These are phyloP conservation scores for Heterotis niloticus DNA, from an alignment of 2,113 vertebrate species.

Conservation along the genomic window DNA sequence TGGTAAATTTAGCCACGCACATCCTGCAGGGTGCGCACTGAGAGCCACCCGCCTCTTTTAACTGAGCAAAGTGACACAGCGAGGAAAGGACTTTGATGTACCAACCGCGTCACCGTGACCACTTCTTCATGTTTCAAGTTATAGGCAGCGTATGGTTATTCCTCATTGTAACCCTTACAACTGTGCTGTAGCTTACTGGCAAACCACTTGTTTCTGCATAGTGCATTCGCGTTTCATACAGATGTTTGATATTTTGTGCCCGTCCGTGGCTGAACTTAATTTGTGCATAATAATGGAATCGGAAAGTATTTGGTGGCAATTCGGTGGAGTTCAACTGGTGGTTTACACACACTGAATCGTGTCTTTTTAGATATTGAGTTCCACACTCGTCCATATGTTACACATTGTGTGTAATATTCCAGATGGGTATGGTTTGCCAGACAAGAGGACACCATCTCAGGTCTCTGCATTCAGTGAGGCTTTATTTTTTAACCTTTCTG, in stretches of 20 bases:
- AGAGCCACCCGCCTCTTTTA: too few relatives aligned
- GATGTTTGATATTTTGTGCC: conserved; percentile 27
- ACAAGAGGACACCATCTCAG: too few relatives aligned
- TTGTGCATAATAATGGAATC: conserved; percentile 14
- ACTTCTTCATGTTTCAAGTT: background rate
- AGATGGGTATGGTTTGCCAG: background rate
- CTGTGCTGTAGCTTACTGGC: background rate
- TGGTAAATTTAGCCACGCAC: too few relatives aligned
- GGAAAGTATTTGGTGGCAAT: conserved; percentile 21
- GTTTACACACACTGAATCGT: background rate
- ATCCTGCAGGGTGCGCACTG: too few relatives aligned
- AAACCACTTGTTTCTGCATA: background rate
- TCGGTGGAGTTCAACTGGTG: background rate
- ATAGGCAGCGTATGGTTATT: background rate
- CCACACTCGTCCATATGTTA: background rate
- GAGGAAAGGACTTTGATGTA: too few relatives aligned
- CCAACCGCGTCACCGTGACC: background rate
- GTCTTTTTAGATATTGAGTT: background rate
- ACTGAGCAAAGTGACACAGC: too few relatives aligned
- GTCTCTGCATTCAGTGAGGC: too few relatives aligned
- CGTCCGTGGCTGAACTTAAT: conserved; percentile 20
- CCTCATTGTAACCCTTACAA: conserved; percentile 10
- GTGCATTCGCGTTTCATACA: background rate
- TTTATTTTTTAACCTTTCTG: too few relatives aligned
- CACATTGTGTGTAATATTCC: background rate